Evolutionary conservation across 2,888 invertebrate genomes (phyloP), one percentile per base, ranked within the genome.

Genomic region (Acleris cristana): DNA sequence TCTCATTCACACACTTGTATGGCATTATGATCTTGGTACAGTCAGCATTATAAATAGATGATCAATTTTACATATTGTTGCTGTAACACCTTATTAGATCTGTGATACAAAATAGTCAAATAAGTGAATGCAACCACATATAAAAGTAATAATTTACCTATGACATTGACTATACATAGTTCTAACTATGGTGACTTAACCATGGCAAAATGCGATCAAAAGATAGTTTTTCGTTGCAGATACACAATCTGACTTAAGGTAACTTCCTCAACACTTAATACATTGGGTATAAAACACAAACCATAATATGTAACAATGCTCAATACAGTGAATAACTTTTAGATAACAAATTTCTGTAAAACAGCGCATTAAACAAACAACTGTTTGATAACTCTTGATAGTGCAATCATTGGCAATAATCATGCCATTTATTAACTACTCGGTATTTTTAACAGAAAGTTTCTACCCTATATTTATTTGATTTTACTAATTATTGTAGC

Each of bases 321-420:
- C 30, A 51, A 51, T 55, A 62, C 62, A 65, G 63, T 48, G 51
- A 68, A 62, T 59, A 62, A 58, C 59, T 65, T 53, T 68, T 18
- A 55, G 70, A 67, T 70, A 65, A 65, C 52, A 48, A 52, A 23
- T 58, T 60, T 44, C 61, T 62, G 60, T 61, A 69, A 30, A 58
- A 70, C 53, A 54, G 49, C 51, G 48, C 40, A 58, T 61, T 64
- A 65, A 62, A 71, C 55, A 70, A 70, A 64, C 65, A 64, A 51
- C 64, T 49, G n/a, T 19, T 51, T 66, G 61, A 66, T 68, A 69
- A 69, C 52, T 55, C n/a, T 62, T 34, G 62, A 63, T 67, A 58
- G 34, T 62, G 58, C 51, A 56, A 66, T 62, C 55, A 62, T 34
- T 58, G 44, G 23, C 44, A 45, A 48, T 69, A 70, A 64, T 63